Base-by-base conservation (phyloP, 2,113 vertebrate species). In the Psephotus haematonotus region DNA sequence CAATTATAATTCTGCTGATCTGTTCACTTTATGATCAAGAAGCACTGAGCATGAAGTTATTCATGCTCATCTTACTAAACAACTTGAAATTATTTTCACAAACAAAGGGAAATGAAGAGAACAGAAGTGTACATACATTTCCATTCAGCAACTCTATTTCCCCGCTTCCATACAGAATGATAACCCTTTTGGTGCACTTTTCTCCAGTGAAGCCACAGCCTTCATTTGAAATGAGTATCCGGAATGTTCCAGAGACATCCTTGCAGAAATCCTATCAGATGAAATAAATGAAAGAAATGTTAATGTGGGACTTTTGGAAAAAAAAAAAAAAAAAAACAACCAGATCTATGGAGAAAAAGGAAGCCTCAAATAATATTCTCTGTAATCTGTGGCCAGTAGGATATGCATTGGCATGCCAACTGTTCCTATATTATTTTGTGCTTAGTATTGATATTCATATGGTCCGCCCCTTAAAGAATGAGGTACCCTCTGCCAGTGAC, bases 211-310 rank as follows among this genome's bases (percentile, higher is more conserved):
- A 97, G 65, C 98, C 97, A 93, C 99, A 99, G 13, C 98, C 99
- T 49, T 98, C 98, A 35, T 99, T 99, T 86, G 98, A 98, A 91
- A 99, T 98, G 12, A 99, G 92, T 83, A 99, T 98, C 89, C 98
- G 98, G 93, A 99, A 99, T 8, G 98, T 98, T 70, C 99, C 99
- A 9, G 98, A 96, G 46, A 97, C 93, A 49, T 97, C 95, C 5
- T 97, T 98, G 88, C 99, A 99, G 95, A 98, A 98, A 96, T 99
- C 99, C 99, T 99, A 60, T 57, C 62, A 67, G 85, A 50, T 53
- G 44, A 78, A 84, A 68, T 5, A 57, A 78, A 79, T 18, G 2
- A 89, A 67, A 11, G 15, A 44, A 37, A 68, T 29, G 44, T 75
- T 78, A 47, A 59, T 4, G 9, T 3, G 19, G 9, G 65, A 17